Evolutionary conservation across 2,797 vertebrate genomes (phyloP), one percentile per base, ranked within the genome.

Genomic region (Ataeniobius toweri): DNA sequence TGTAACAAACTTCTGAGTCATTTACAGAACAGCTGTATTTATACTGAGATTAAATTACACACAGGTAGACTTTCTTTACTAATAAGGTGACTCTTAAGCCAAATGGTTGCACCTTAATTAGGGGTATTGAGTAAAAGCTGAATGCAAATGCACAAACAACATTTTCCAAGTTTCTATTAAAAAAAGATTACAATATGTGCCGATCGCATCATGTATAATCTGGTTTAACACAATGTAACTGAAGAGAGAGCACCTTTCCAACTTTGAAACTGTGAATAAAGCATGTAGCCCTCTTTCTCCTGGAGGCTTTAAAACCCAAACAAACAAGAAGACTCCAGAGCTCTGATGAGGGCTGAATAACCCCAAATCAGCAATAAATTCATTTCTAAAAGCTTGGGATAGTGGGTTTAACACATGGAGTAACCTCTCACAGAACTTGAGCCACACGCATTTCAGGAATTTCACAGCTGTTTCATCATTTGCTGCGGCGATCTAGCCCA

Each of bases 381-480:
- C 51, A 74, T 79, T 78, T 20, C 24, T 74, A 26, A 71, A 85
- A 73, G 70, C 79, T 86, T 20, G 18, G 31, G 50, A 61, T 51
- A 36, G 28, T 72, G 73, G 55, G 75, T 80, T 80, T 89, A 70
- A 78, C 84, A 84, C 79, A 79, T 84, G 20, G 72, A 69, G 68
- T 74, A 79, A 75, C 39, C 24, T 56, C 50, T 73, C 18, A 48
- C 55, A 74, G 76, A 88, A 87, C 76, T 86, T 85, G 48, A 79
- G 73, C 73, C 77, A 44, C 78, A 82, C 36, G 36, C 22, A 71
- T 92, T 91, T 81, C 85, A 48, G 74, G 74, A 81, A 81, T 93
- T 91, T 88, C 89, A 80, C 73, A 65, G 81, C 76, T 78, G 86
- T 93, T 93, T 93, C 92, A 92, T 93, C 91, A 94, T 80, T 89